phyloP scores from a whole-genome alignment of 2,888 invertebrate species.

The Taphrorychus bicolor region DNA sequence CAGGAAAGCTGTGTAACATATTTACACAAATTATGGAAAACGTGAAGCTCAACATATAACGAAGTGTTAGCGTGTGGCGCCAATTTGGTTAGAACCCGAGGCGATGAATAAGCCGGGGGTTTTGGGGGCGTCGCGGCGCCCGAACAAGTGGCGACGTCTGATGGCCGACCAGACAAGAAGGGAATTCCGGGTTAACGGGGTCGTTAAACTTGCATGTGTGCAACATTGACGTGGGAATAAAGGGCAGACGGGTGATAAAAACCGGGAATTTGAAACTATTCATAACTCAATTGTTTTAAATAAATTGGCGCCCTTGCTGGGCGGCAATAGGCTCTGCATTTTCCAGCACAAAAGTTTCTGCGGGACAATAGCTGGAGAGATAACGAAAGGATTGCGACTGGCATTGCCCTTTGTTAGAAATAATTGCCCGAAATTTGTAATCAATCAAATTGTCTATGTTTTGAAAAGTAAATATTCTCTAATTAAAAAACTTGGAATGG shows the following conservation, averaged over 20 bases:
- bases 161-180: not conserved
- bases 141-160: slow-evolving; percentile 19
- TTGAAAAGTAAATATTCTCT: too few relatives aligned
- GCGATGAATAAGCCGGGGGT: not conserved
- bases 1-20: not conserved
- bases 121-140: not conserved
- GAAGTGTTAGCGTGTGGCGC: slow-evolving; percentile 10
- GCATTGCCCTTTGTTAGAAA: too few relatives aligned
- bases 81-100: not conserved
- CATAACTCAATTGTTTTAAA: not conserved
- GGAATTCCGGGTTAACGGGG: slow-evolving; percentile 12
- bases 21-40: not conserved
- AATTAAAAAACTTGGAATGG: too few relatives aligned
- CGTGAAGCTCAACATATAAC: not conserved
- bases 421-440: too few relatives aligned
- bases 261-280: not conserved
- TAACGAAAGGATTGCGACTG: too few relatives aligned
- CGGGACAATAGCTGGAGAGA: too few relatives aligned
- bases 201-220: slow-evolving; percentile 15
- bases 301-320: not conserved
- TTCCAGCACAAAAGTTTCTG: too few relatives aligned
- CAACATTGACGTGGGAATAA: not conserved
- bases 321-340: too few relatives aligned
- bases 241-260: not conserved
- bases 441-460: too few relatives aligned